These are phyloP conservation scores for Ligdia adustata DNA, from an alignment of 2,888 invertebrate genomes.

Conservation along the genomic window DNA sequence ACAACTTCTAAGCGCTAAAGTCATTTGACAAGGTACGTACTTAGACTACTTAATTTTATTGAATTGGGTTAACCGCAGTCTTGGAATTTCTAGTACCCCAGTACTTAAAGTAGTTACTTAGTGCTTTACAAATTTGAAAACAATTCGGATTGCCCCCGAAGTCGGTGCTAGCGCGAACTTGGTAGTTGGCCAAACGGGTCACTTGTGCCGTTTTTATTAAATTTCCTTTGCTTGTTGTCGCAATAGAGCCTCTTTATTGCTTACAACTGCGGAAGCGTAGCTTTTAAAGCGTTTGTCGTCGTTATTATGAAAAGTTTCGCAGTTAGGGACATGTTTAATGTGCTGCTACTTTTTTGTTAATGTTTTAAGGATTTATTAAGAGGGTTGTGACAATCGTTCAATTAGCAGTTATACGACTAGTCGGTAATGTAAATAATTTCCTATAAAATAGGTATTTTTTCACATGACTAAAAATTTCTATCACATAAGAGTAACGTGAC, in stretches of 20 bases:
- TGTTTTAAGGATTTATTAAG: neutral
- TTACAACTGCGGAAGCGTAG: conserved; percentile 27
- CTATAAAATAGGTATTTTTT: too few relatives aligned
- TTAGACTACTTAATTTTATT: conserved; percentile 31
- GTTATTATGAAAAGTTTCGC: conserved; percentile 18
- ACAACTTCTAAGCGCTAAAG: conserved; percentile 7
- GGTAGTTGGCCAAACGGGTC: conserved; percentile 36
- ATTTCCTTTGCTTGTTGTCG: conserved; percentile 31
- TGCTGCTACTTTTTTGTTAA: neutral
- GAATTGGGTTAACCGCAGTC: conserved; percentile 27
- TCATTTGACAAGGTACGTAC: conserved; percentile 15
- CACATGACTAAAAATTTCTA: too few relatives aligned
- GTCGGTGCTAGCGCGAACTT: conserved; percentile 26
- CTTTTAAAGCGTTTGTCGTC: conserved; percentile 22
- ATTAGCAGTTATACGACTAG: too few relatives aligned
- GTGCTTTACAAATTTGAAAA: conserved; percentile 33
- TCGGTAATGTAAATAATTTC: too few relatives aligned
- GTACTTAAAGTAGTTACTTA: conserved; percentile 30
- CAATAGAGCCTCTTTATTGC: conserved; percentile 30
- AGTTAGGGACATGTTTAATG: conserved; percentile 7
- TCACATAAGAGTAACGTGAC: too few relatives aligned
- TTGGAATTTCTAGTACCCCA: conserved; percentile 24
- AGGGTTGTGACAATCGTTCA: too few relatives aligned
- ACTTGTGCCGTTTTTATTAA: conserved; percentile 34
- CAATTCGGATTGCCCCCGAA: conserved; percentile 27